phyloP scores from a whole-genome alignment of 2,888 invertebrate genomes.

The Temnothorax rugatulus region DNA sequence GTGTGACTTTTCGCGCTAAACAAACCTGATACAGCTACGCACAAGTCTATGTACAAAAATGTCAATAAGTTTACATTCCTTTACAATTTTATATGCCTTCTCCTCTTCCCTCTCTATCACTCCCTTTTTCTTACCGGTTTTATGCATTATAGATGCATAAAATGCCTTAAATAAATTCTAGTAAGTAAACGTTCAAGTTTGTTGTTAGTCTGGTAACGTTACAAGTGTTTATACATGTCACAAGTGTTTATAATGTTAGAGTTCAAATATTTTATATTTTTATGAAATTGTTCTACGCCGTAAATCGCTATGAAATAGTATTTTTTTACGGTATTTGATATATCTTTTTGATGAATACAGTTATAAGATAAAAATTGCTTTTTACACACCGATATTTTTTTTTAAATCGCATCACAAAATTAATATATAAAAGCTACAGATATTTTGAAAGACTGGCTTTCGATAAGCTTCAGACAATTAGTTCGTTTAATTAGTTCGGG shows the following conservation, averaged over 20 bases:
- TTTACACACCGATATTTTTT: not conserved
- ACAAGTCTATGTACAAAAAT: not conserved
- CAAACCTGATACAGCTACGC: not conserved
- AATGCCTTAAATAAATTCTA: constrained; percentile 5
- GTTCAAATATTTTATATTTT: constrained; percentile 2
- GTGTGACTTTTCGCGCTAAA: not conserved
- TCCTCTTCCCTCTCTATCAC: not conserved
- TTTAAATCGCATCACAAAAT: not conserved
- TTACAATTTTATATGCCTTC: not conserved
- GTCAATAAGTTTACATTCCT: constrained; percentile 13
- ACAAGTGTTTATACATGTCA: not conserved
- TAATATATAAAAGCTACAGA: not conserved
- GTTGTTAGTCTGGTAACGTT: not conserved
- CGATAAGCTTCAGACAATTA: not conserved
- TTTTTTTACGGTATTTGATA: not conserved
- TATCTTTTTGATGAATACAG: not conserved
- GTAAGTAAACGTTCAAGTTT: not conserved
- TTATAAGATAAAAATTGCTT: not conserved
- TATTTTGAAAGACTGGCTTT: not conserved
- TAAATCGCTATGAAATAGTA: not conserved
- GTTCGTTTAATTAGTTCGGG: constrained; percentile 4
- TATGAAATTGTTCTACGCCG: not conserved
- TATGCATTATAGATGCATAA: not conserved
- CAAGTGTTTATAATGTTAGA: constrained; percentile 2
- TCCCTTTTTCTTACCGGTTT: not conserved